These are phyloP conservation scores for Adelges cooleyi DNA, from an alignment of 1,140 invertebrate genomes.

Conservation along the genomic window DNA sequence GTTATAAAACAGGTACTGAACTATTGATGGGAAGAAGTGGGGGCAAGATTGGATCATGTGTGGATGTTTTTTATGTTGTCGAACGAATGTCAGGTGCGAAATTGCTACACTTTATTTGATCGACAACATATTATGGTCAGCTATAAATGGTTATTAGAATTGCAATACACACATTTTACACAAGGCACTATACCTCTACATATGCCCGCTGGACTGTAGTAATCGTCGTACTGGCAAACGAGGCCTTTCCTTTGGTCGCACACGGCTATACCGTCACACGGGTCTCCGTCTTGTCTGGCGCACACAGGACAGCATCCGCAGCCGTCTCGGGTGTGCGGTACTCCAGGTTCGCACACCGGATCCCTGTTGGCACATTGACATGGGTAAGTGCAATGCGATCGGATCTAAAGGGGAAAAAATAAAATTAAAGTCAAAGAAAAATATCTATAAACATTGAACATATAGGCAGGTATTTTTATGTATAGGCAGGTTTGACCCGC, in stretches of 20 bases:
- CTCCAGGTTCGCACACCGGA: slow-evolving; percentile 37
- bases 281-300: slow-evolving; percentile 41
- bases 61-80: no score
- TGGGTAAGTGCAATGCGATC: slow-evolving; percentile 35
- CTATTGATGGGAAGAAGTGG: no score
- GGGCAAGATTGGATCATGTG: no score
- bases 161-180: no score
- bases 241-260: slow-evolving; percentile 38
- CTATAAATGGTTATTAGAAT: no score
- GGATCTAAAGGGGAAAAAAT: slow-evolving; percentile 4
- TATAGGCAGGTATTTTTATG: no score
- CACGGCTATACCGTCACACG: slow-evolving; percentile 37
- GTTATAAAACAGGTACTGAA: no score
- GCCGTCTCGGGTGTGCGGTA: slow-evolving; percentile 40
- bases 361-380: slow-evolving; percentile 35
- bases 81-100: no score
- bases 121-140: no score
- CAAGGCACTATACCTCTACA: slow-evolving; percentile 13
- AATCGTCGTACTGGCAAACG: slow-evolving; percentile 37
- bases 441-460: no score
- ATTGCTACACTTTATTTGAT: no score
- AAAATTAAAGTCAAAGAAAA: not conserved
- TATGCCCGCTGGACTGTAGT: slow-evolving; percentile 29
- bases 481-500: no score
- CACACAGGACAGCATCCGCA: slow-evolving; percentile 44